Conservation (phyloP, 1,140 invertebrate genomes). For the Drosophila sucinea region DNA sequence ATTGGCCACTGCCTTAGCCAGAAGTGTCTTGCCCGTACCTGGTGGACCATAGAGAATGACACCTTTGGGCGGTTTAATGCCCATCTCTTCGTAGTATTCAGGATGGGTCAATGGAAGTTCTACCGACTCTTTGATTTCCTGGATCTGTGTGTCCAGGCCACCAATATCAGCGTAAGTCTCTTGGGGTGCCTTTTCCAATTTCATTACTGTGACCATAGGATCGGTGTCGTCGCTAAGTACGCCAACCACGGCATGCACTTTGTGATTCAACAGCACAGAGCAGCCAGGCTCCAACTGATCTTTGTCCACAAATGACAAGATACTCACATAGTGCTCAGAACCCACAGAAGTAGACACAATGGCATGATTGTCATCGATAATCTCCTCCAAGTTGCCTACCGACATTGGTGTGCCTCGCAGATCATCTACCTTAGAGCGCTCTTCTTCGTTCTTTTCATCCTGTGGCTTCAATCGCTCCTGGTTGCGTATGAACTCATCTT, state of each 20-base stretch:
- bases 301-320: constrained; percentile 99
- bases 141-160: constrained; percentile 99
- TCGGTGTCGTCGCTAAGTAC: constrained; percentile 99
- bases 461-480: constrained; percentile 99
- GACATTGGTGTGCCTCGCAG: constrained; percentile 99
- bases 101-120: constrained; percentile 99
- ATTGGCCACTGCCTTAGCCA: constrained; percentile 99
- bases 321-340: constrained; percentile 99
- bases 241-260: constrained; percentile 99
- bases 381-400: constrained; percentile 99
- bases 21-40: constrained; percentile 98
- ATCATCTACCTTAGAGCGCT: constrained; percentile 98
- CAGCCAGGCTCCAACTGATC: constrained; percentile 99
- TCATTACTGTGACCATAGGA: constrained; percentile 99
- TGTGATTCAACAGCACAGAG: constrained; percentile 99
- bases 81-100: constrained; percentile 99
- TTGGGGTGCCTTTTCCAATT: constrained; percentile 99
- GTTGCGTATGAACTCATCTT: constrained; percentile 99
- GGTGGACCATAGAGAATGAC: constrained; percentile 99
- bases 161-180: constrained; percentile 99
- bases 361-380: constrained; percentile 99
- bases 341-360: constrained; percentile 99
- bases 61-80: constrained; percentile 99
- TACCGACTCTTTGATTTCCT: constrained; percentile 99
- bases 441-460: constrained; percentile 99